phyloP scores from a whole-genome alignment of 2,888 invertebrate species.

The Thysanoteuthis rhombus region DNA sequence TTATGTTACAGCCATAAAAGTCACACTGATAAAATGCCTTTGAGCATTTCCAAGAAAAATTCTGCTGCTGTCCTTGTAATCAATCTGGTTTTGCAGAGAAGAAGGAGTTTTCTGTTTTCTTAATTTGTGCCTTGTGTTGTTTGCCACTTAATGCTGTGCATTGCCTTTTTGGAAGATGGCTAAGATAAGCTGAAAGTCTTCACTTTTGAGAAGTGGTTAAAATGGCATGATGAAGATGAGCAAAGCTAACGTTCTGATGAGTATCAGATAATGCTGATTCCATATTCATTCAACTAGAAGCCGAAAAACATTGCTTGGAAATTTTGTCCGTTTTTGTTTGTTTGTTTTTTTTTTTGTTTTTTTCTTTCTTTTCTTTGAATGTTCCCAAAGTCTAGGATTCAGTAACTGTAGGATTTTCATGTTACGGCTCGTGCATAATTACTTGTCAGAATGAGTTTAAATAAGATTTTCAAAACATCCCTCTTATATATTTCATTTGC shows the following conservation, averaged over 20 bases:
- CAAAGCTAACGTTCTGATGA: neutral
- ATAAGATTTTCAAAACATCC: constrained; percentile 12
- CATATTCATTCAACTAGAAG: neutral
- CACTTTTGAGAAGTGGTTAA: neutral
- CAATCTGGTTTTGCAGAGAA: neutral
- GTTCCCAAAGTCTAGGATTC: neutral
- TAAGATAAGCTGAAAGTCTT: neutral
- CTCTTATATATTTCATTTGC: neutral
- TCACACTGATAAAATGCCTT: neutral
- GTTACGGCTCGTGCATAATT: neutral
- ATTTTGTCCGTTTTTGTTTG: too few relatives aligned
- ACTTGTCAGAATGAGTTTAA: constrained; percentile 12
- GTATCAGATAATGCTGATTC: neutral
- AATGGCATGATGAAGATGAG: neutral
- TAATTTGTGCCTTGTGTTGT: neutral
- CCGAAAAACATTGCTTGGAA: neutral
- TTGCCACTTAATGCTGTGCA: neutral
- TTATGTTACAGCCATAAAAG: too few relatives aligned
- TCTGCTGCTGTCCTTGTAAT: neutral
- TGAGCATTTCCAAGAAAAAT: neutral
- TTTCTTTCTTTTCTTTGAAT: neutral
- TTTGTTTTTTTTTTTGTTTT: neutral
- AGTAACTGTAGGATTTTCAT: neutral
- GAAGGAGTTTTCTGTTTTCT: neutral
- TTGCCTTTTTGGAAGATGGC: neutral